A percentile compares a stretch with the other conserved stretches of the same genome.
These are phyloP conservation scores for Ariolimax columbianus DNA, from an alignment of 2,888 invertebrate genomes.

Conservation along the genomic window DNA sequence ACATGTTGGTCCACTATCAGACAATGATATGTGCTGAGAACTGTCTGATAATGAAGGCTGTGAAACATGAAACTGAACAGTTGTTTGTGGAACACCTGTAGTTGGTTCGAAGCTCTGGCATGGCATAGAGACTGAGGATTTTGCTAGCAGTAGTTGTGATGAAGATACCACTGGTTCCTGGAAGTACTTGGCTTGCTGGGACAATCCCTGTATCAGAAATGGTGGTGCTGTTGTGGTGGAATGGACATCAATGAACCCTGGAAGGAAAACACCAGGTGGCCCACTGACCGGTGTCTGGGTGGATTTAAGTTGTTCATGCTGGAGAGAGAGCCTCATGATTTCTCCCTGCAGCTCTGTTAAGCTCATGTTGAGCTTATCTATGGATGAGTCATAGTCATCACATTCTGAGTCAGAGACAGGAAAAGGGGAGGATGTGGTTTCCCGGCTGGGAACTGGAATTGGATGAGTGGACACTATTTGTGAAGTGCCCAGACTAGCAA, in stretches of 20 bases:
- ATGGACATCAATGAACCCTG: background rate
- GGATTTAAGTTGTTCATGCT: slow-evolving; percentile 61
- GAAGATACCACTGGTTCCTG: background rate
- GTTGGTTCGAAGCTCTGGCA: slow-evolving; percentile 53
- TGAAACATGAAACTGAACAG: slow-evolving; percentile 6
- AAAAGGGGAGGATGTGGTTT: background rate
- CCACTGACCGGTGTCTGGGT: slow-evolving; percentile 39
- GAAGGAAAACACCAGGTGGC: slow-evolving; percentile 1
- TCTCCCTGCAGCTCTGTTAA: slow-evolving; percentile 95
- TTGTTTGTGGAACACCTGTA: slow-evolving; percentile 45
- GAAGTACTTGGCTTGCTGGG: slow-evolving; percentile 7
- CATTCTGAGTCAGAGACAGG: slow-evolving; percentile 29
- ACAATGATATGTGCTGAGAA: background rate
- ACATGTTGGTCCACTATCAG: slow-evolving; percentile 22
- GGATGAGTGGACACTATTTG: background rate
- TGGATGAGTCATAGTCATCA: slow-evolving; percentile 70
- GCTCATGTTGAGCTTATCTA: slow-evolving; percentile 87
- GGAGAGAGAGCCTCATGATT: slow-evolving; percentile 90
- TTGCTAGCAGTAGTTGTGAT: slow-evolving; percentile 23
- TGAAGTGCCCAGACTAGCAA: background rate
- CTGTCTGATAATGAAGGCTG: background rate
- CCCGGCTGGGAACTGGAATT: background rate
- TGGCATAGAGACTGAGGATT: slow-evolving; percentile 44
- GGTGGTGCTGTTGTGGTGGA: background rate
- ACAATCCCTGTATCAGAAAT: slow-evolving; percentile 27